Base-by-base conservation (phyloP, 2,888 invertebrate genomes). In the Yponomeuta sedellus region DNA sequence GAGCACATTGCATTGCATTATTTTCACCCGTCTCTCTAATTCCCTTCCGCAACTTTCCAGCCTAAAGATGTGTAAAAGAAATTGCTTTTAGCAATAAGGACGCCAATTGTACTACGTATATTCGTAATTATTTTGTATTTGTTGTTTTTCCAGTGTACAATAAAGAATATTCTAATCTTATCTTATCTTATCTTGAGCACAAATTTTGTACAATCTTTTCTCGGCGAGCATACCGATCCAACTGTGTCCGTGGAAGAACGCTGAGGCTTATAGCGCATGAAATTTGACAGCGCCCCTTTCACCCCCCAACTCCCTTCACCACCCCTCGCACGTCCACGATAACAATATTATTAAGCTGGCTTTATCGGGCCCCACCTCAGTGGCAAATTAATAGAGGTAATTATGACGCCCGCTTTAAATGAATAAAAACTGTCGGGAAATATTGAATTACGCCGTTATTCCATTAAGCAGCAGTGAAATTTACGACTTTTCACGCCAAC, bases 221-320 rank as follows among this genome's bases (percentile, higher is more conserved):
- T 68, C 40, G 57, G 11, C 59, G 64, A 75, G 72, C 77, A 82
- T 83, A 85, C 80, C 70, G 77, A 73, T 72, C 80, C 70, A 77
- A 72, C 72, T 71, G 72, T 70, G 44, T 69, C 68, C 76, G 74
- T 73, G 74, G 77, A 77, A 80, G 77, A 80, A 80, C 78, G 78
- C 80, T 73, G 69, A 71, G 77, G 85, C 81, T 84, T 83, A 62
- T 81, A 81, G 81, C 78, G 83, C 80, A 83, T 82, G 78, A 86
- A 85, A 85, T 85, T 86, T 85, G 85, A 84, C 86, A 85, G 79
- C 77, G 69, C 66, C 73, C 72, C 69, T 73, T 70, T 69, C 66
- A 64, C 67, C 64, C 39, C 65, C 64, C 70, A 68, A 67, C 71
- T 74, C 67, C 73, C 73, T 74, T 72, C 52, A 57, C 64, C 61